Conservation (phyloP, 1,140 invertebrate genomes). For the Chironomus tepperi region DNA sequence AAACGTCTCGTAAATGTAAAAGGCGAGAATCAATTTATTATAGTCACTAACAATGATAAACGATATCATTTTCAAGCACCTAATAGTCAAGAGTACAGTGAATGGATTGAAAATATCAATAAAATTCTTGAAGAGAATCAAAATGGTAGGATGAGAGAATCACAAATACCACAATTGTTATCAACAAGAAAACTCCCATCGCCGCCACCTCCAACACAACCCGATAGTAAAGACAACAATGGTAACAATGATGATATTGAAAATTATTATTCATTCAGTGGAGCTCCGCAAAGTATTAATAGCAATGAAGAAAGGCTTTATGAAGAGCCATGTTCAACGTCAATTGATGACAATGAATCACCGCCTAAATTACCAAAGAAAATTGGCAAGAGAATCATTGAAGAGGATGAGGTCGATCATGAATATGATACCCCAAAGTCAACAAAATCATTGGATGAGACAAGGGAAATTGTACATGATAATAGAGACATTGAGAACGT, state of each 20-base stretch:
- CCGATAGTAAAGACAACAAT: neutral
- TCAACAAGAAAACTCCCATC: neutral
- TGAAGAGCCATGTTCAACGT: neutral
- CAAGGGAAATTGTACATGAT: no score
- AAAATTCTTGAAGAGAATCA: neutral
- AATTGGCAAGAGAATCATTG: neutral
- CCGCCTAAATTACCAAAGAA: neutral
- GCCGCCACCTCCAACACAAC: neutral
- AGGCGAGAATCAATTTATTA: conserved; percentile 8
- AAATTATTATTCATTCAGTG: conserved; percentile 8
- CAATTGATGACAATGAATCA: neutral
- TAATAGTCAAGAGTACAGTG: conserved; percentile 14
- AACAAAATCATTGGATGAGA: neutral
- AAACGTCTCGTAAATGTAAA: neutral
- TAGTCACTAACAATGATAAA: conserved; percentile 2
- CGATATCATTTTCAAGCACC: neutral
- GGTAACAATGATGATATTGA: neutral
- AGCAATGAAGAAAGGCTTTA: neutral
- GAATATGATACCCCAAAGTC: neutral
- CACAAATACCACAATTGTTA: neutral
- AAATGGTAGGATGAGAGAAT: neutral
- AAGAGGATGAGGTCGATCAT: neutral
- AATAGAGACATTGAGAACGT: neutral
- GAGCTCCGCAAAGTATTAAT: neutral
- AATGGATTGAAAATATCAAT: neutral